Conservation (phyloP, 1,140 invertebrate species). For the Pinna nobilis region DNA sequence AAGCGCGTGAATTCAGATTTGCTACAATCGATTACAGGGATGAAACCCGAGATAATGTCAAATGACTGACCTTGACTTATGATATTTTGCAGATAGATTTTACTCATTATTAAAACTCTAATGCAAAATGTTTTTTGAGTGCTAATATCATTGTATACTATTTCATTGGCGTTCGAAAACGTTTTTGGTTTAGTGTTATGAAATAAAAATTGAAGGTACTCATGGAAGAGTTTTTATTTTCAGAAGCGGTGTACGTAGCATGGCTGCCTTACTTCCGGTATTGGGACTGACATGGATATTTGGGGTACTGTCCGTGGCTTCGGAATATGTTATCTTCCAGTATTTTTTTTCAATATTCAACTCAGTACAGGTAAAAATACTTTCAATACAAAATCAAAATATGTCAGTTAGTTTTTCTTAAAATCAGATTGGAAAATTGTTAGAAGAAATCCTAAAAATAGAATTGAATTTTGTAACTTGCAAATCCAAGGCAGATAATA, state of each 20-base stretch:
- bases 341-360: conserved; percentile 65
- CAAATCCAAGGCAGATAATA: not conserved
- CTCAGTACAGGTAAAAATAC: conserved; percentile 59
- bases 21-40: too few species aligned
- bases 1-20: not conserved
- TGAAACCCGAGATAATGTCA: too few species aligned
- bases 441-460: not conserved
- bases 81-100: not conserved
- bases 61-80: too few species aligned
- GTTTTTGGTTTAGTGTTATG: not conserved
- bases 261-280: conserved; percentile 54
- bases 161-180: not conserved
- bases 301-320: conserved; percentile 61
- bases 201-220: not conserved
- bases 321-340: conserved; percentile 57
- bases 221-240: not conserved
- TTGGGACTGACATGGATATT: conserved; percentile 64
- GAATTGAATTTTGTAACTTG: not conserved
- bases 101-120: not conserved
- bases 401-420: not conserved
- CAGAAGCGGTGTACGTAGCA: conserved; percentile 53
- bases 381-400: not conserved
- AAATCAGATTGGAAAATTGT: not conserved
- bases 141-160: not conserved
- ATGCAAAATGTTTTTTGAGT: not conserved